Conservation (phyloP, 2,888 invertebrate species). For the Sepiola atlantica region DNA sequence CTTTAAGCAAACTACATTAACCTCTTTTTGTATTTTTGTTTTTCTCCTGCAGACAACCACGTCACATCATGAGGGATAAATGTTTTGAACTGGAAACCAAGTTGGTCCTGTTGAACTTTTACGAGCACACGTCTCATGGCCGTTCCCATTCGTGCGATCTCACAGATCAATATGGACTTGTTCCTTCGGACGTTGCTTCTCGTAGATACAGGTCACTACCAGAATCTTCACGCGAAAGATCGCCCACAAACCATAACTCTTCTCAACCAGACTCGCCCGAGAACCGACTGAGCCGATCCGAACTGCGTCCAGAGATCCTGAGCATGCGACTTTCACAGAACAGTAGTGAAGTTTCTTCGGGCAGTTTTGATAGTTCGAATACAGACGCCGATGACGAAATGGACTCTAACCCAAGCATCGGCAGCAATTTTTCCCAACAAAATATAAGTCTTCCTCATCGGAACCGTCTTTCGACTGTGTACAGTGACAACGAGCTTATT, state of each 20-base stretch:
- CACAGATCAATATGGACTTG: not conserved
- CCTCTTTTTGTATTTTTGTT: not conserved
- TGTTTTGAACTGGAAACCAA: not conserved
- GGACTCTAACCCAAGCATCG: not conserved
- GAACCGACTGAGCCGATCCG: not conserved
- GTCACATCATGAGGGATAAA: conserved; percentile 1
- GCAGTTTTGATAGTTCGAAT: not conserved
- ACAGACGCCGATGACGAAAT: not conserved
- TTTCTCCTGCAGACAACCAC: not conserved
- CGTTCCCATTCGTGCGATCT: not conserved
- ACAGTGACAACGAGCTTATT: not conserved
- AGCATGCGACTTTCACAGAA: not conserved
- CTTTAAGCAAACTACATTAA: too few relatives aligned
- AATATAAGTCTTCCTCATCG: not conserved
- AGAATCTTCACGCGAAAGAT: not conserved
- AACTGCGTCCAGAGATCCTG: not conserved
- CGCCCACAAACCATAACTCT: not conserved
- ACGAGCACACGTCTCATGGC: not conserved
- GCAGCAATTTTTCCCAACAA: not conserved
- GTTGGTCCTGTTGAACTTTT: not conserved
- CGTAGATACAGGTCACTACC: not conserved
- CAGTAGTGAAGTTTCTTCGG: not conserved
- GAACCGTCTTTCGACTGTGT: not conserved
- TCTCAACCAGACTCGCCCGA: not conserved
- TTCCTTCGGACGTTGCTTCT: not conserved